Base-by-base conservation (phyloP, 2,113 vertebrate genomes). In the Chloebia gouldiae region DNA sequence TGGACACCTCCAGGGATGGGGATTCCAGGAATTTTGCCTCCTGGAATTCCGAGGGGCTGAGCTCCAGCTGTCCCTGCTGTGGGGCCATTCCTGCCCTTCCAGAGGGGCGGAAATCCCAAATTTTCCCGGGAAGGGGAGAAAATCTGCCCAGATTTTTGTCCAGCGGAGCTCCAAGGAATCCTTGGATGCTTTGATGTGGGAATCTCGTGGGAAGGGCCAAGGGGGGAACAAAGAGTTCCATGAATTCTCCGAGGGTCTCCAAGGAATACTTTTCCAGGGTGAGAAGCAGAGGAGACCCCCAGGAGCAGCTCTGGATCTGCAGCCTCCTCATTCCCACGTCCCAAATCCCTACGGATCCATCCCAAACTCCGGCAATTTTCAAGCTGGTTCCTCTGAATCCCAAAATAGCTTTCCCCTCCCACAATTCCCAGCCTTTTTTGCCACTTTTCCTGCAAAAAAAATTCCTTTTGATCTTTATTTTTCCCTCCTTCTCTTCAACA, bases 31-130 rank as follows among this genome's bases (percentile, higher is more conserved):
- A 28, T 14, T 73, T 16, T 15, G 37, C 7, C 37, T 57, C 39
- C 40, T 30, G 28, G 39, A 77, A 53, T 6, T 0, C 17, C 2
- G 22, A 51, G 9, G 23, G 35, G 25, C 15, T 24, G 45, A 9
- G 16, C 25, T 2, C 2, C 1, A 2, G 3, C 13, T 35, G 9
- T 42, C 47, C 19, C 3, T 39, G 6, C 2, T 12, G 3, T 6
- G 47, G 53, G 13, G 12, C 19, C 50, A 5, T 17, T 30, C 40
- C 80, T 1, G 3, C 50, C 13, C 10, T 22, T 61, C 40, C 9
- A 0, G n/a, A 57, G 68, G 18, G 9, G 47, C 7, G 1, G 1
- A 61, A 60, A 50, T 3, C 9, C 11, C 0, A 0, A 37, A 21
- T 21, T 77, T 35, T 37, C 11, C 35, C 8, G 24, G 1, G 1